Conservation (phyloP, 2,888 invertebrate genomes). For the Drosophila rellima region DNA sequence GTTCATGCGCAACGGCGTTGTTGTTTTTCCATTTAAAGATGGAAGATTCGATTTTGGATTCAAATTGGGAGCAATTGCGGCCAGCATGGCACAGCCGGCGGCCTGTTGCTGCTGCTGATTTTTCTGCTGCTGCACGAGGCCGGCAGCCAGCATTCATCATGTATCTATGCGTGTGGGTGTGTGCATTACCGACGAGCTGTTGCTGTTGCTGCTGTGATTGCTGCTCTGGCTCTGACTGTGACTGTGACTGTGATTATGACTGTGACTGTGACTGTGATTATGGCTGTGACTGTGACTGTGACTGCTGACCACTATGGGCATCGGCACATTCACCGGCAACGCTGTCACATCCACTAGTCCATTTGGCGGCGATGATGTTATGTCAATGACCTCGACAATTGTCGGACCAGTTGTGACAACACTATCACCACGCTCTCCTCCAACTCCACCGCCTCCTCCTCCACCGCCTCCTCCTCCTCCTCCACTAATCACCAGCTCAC, state of each 20-base stretch:
- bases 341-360: constrained; percentile 54
- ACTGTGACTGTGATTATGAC: constrained; percentile 9
- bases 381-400: constrained; percentile 69
- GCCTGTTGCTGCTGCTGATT: constrained; percentile 72
- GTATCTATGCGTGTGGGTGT: constrained; percentile 83
- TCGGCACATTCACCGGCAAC: constrained; percentile 53
- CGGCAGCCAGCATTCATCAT: constrained; percentile 85
- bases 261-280: constrained; percentile 28
- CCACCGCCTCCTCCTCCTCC: too few species aligned
- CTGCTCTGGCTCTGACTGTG: constrained; percentile 19
- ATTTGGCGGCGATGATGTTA: constrained; percentile 78
- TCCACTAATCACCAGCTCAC: constrained; percentile 83
- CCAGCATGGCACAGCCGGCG: constrained; percentile 75
- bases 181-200: constrained; percentile 84
- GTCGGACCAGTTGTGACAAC: constrained; percentile 18
- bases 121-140: constrained; percentile 82
- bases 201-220: constrained; percentile 52
- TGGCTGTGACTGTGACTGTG: constrained; percentile 34
- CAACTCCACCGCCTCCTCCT: too few species aligned
- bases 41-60: too few species aligned
- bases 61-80: constrained; percentile 67
- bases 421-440: constrained; percentile 76
- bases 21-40: too few species aligned
- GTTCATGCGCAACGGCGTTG: too few species aligned
- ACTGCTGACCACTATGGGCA: constrained; percentile 47